Conservation (phyloP, 2,888 invertebrate species). For the Apocheima hispidaria region DNA sequence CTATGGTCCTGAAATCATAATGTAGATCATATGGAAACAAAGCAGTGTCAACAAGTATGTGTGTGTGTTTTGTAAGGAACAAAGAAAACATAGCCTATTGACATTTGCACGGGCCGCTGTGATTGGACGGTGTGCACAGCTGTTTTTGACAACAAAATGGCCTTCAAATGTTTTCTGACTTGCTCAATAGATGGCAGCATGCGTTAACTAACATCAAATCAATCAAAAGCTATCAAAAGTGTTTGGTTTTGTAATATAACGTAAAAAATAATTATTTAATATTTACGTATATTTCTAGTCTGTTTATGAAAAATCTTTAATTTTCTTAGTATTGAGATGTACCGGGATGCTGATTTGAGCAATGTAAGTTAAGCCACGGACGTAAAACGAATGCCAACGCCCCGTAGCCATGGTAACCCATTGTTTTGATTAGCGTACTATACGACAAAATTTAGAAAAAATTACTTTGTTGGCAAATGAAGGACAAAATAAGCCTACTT, state of each 20-base stretch:
- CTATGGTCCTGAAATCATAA: conserved; percentile 37
- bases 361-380: conserved; percentile 4
- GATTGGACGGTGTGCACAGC: conserved; percentile 77
- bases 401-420: conserved; percentile 66
- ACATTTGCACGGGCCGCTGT: conserved; percentile 54
- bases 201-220: conserved; percentile 61
- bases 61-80: conserved; percentile 59
- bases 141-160: conserved; percentile 75
- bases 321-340: neutral
- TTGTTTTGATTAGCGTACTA: conserved; percentile 50
- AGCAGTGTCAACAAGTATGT: conserved; percentile 73
- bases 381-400: conserved; percentile 30
- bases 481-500: neutral
- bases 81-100: conserved; percentile 67
- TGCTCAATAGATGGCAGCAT: conserved; percentile 66
- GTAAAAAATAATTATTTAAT: neutral
- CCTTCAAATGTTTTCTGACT: conserved; percentile 29
- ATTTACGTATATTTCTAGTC: neutral
- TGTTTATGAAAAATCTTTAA: neutral
- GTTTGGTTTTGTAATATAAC: neutral
- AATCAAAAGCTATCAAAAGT: neutral
- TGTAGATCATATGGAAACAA: conserved; percentile 78
- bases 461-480: neutral
- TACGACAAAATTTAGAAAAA: conserved; percentile 44
- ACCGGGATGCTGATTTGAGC: conserved; percentile 26